Conservation (phyloP, 2,888 invertebrate genomes). For the Drosophila setosimentum region DNA sequence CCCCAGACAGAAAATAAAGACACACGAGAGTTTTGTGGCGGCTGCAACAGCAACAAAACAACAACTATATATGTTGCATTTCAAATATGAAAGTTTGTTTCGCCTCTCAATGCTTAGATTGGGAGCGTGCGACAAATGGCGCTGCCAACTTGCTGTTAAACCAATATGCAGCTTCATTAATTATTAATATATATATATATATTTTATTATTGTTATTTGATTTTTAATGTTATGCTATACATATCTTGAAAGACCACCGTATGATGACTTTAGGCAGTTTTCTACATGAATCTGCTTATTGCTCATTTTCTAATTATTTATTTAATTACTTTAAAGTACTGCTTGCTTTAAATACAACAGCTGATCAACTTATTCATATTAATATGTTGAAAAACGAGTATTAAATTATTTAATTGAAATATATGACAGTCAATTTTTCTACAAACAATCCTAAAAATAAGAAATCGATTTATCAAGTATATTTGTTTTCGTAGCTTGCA, state of each 20-base stretch:
- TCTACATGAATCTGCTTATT: background rate
- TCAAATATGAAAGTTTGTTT: slow-evolving; percentile 57
- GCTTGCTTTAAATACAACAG: background rate
- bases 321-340: background rate
- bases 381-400: background rate
- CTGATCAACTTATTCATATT: background rate
- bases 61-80: slow-evolving; percentile 46
- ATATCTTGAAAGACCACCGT: background rate
- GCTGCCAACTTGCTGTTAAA: slow-evolving; percentile 39
- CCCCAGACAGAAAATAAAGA: slow-evolving; percentile 43
- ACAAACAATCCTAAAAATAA: too few relatives aligned
- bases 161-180: slow-evolving; percentile 11
- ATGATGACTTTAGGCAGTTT: background rate
- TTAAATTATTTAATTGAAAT: background rate
- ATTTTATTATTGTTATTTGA: background rate
- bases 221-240: background rate
- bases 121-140: slow-evolving; percentile 11
- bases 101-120: slow-evolving; percentile 30
- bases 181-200: too few relatives aligned
- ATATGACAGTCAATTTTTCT: too few relatives aligned
- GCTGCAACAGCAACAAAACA: slow-evolving; percentile 12
- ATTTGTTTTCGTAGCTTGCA: too few relatives aligned
- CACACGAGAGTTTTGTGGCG: slow-evolving; percentile 24
- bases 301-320: background rate
- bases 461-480: background rate